Evolutionary conservation across 2,113 vertebrate genomes (phyloP).

Genomic region (Turdus rufiventris): DNA sequence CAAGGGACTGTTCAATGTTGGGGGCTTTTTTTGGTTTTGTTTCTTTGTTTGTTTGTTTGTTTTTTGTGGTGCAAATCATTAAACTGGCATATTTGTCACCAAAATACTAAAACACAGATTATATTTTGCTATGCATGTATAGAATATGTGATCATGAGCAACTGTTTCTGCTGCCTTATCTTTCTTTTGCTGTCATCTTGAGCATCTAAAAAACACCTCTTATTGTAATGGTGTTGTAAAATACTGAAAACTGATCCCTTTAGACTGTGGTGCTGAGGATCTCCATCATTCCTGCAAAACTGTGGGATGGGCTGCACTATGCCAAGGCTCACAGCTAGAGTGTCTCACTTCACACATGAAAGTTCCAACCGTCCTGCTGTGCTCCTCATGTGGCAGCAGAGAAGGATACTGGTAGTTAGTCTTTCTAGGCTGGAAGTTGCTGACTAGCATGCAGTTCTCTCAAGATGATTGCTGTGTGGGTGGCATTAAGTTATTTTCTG

Average conservation of each 20-base stretch:
- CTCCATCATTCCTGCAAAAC: not conserved
- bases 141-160: not conserved
- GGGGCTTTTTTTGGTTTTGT: too few relatives aligned
- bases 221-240: not conserved
- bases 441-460: not conserved
- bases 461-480: not conserved
- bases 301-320: not conserved
- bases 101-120: not conserved
- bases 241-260: not conserved
- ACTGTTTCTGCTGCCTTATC: not conserved
- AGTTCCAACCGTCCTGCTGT: not conserved
- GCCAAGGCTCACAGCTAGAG: fast-evolving
- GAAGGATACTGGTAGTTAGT: not conserved
- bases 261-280: not conserved
- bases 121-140: not conserved
- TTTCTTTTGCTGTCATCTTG: not conserved
- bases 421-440: not conserved
- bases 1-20: not conserved
- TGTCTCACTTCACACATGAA: not conserved
- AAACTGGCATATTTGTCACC: not conserved
- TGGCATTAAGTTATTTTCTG: not conserved
- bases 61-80: not conserved
- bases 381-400: not conserved
- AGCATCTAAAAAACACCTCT: fast-evolving
- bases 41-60: too few relatives aligned